A percentile compares a stretch with the other conserved stretches of the same genome.
These are phyloP conservation scores for Percopsis omiscomaycus DNA, from an alignment of 2,797 vertebrate genomes.

Conservation along the genomic window DNA sequence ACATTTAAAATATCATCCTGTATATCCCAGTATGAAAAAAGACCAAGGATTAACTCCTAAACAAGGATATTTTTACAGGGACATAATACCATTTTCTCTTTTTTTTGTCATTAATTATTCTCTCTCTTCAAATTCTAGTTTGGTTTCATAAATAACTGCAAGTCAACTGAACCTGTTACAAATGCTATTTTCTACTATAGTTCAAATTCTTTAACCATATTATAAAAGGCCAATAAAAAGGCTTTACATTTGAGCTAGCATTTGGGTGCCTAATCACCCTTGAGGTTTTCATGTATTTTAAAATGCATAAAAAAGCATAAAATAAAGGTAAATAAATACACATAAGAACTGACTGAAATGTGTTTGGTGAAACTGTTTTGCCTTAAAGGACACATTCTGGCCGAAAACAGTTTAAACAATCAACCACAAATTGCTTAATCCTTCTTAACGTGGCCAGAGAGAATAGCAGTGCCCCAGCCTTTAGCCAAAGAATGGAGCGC, in stretches of 20 bases:
- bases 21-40: conserved; percentile 45
- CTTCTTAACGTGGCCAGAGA: conserved; percentile 17
- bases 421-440: conserved; percentile 20
- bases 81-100: conserved; percentile 13
- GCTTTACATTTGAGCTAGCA: conserved; percentile 55
- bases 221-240: conserved; percentile 60
- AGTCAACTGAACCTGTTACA: conserved; percentile 38
- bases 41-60: conserved; percentile 28
- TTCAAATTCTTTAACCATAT: conserved; percentile 51
- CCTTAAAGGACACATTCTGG: conserved; percentile 25
- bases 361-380: conserved; percentile 18
- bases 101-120: conserved; percentile 19
- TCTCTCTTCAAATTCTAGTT: conserved; percentile 28
- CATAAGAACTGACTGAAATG: conserved; percentile 45
- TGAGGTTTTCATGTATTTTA: conserved; percentile 71
- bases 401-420: conserved; percentile 30
- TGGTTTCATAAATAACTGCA: conserved; percentile 1
- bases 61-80: conserved; percentile 32
- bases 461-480: conserved; percentile 30
- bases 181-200: conserved; percentile 42
- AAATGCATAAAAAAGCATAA: conserved; percentile 30
- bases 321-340: conserved; percentile 72
- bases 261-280: conserved; percentile 59
- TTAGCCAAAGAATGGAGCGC: conserved; percentile 27
- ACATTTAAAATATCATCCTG: conserved; percentile 54